phyloP scores from a whole-genome alignment of 2,113 vertebrate species.

The Cromileptes altivelis region DNA sequence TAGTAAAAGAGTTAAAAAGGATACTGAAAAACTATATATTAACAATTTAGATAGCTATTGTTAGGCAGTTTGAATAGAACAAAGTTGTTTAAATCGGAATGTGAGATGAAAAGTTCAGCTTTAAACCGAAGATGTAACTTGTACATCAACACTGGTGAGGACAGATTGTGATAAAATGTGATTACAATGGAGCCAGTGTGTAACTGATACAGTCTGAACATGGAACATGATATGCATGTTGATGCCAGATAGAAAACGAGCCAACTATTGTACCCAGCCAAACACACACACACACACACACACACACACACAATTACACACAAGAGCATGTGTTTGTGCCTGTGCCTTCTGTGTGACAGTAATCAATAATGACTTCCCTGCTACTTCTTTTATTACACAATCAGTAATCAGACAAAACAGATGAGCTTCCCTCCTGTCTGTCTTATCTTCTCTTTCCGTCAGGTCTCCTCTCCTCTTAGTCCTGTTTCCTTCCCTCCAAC shows the following conservation, averaged over 20 bases:
- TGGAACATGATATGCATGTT: background rate
- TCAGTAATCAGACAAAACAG: conserved; percentile 54
- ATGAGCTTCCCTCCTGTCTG: conserved; percentile 22
- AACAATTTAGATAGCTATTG: background rate
- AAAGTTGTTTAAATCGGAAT: background rate
- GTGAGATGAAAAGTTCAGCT: background rate
- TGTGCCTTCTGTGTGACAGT: conserved; percentile 31
- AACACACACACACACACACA: conserved; percentile 5
- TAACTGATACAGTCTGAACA: background rate
- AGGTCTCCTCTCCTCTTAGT: background rate
- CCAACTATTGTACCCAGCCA: background rate
- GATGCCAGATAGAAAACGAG: background rate
- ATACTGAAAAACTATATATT: background rate
- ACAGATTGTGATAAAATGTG: background rate
- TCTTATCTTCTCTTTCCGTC: conserved; percentile 18
- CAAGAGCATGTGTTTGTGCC: conserved; percentile 32
- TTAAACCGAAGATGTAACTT: background rate
- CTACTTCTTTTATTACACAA: conserved; percentile 46
- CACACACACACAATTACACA: background rate
- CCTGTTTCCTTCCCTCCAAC: background rate
- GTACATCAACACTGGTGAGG: background rate
- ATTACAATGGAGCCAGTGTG: background rate
- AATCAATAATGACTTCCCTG: conserved; percentile 59
- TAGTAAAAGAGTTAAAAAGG: background rate
- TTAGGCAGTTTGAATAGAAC: background rate